Base-by-base conservation (phyloP, 2,113 vertebrate genomes). In the Xerus inauris region DNA sequence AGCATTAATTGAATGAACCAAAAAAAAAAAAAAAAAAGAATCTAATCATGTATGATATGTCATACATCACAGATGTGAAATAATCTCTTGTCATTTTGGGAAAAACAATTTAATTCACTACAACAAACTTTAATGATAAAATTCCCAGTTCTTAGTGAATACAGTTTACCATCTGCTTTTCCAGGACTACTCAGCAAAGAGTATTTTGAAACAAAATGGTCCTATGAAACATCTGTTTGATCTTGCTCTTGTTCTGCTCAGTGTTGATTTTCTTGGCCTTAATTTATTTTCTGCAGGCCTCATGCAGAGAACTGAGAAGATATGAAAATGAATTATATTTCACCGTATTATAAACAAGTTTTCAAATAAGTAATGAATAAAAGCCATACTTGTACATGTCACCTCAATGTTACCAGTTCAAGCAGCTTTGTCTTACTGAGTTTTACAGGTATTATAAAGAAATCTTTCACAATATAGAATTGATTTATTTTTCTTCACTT, bases 101-200 rank as follows among this genome's bases (percentile, higher is more conserved):
- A 87, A 91, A 20, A 73, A 65, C 24, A 77, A 42, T 72, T 90
- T 88, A 38, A 73, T 67, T 81, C 59, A 90, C 3, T 71, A 62
- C 40, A 86, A 76, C 26, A 72, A 77, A 90, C 28, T 91, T n/a
- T 75, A 45, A 32, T 77, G 16, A 81, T n/a, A 94, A 87, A 90
- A 71, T 54, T 38, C 5, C 67, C 54, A 38, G 51, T 57, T 88
- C 11, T 86, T 82, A 24, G 1, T 77, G 12, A 89, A 1, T 59
- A 82, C 3, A 62, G 24, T 95, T 83, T 94, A 30, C 69, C 76
- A 88, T 93, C 77, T 97, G 79, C 26, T 91, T 93, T 87, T 59
- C 59, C 5, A 95, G 28, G 9, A 94, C 13, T 82, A 69, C 67
- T 91, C n/a, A 94, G 30, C 14, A 77, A 80, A 51, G 64, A 90